phyloP scores from a whole-genome alignment of 2,888 invertebrate genomes.

The Drosophila maculinotata region DNA sequence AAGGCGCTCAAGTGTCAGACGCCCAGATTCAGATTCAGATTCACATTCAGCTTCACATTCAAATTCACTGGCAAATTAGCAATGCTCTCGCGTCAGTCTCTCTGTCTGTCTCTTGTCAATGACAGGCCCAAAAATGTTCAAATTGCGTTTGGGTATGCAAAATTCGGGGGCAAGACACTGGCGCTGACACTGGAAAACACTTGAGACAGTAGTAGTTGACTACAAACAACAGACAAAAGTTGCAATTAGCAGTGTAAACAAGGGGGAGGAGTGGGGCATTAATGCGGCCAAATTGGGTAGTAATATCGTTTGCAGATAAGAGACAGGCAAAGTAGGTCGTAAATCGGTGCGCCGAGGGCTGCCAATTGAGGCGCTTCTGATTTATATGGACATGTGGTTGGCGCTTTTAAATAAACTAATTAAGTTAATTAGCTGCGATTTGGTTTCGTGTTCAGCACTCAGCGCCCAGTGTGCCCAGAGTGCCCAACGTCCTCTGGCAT shows the following conservation, averaged over 20 bases:
- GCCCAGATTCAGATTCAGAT: constrained; percentile 19
- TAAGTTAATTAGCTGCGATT: constrained; percentile 77
- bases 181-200: constrained; percentile 38
- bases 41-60: constrained; percentile 20
- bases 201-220: constrained; percentile 41
- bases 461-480: constrained; percentile 15
- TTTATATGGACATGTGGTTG: constrained; percentile 46
- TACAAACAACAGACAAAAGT: constrained; percentile 31
- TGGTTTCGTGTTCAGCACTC: constrained; percentile 34
- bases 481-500: constrained; percentile 35
- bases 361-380: constrained; percentile 40
- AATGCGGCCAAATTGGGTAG: constrained; percentile 29
- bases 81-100: constrained; percentile 22
- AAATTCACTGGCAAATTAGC: constrained; percentile 54
- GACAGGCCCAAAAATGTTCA: constrained; percentile 50
- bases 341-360: constrained; percentile 30
- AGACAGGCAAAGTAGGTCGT: constrained; percentile 43
- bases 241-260: constrained; percentile 59
- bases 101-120: constrained; percentile 40
- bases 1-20: constrained; percentile 63
- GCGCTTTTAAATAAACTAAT: constrained; percentile 70
- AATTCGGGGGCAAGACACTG: constrained; percentile 35
- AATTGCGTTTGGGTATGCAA: constrained; percentile 50
- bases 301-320: constrained; percentile 10
- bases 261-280: neutral